Evolutionary conservation across 2,113 vertebrate genomes (phyloP).

Genomic region (Erythrolamprus reginae): DNA sequence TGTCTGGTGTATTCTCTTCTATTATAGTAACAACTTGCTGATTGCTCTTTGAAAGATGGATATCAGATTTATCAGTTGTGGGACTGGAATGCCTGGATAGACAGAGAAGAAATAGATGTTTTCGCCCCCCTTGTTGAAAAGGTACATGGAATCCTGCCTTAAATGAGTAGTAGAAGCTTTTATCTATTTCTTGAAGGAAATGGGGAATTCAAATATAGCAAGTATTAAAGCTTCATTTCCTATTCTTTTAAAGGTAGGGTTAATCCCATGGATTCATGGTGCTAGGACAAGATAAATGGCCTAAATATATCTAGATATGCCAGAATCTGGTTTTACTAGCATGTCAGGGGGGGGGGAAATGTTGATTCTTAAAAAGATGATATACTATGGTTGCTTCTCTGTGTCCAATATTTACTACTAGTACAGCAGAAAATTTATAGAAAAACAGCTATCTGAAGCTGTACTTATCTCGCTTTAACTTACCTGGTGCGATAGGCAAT

Average conservation of each 20-base stretch:
- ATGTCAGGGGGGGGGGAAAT: constrained; percentile 3
- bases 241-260: neutral
- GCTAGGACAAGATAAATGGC: neutral
- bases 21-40: too few species aligned
- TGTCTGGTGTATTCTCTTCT: too few species aligned
- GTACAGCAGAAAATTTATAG: constrained; percentile 43
- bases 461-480: constrained; percentile 45
- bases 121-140: neutral
- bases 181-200: neutral
- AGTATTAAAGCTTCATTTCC: neutral
- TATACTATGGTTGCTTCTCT: constrained; percentile 44
- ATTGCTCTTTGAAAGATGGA: neutral
- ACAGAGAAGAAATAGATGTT: neutral
- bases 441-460: constrained; percentile 42
- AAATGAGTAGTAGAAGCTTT: neutral
- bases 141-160: neutral
- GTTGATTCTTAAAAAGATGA: constrained; percentile 40
- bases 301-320: neutral
- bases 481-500: constrained; percentile 39
- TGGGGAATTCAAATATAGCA: neutral
- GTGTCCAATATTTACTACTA: constrained; percentile 41
- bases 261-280: neutral
- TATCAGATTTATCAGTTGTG: neutral
- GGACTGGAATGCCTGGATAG: neutral
- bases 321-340: constrained; percentile 23